Base-by-base conservation (phyloP, 2,113 vertebrate genomes). In the Phalacrocorax carbo region DNA sequence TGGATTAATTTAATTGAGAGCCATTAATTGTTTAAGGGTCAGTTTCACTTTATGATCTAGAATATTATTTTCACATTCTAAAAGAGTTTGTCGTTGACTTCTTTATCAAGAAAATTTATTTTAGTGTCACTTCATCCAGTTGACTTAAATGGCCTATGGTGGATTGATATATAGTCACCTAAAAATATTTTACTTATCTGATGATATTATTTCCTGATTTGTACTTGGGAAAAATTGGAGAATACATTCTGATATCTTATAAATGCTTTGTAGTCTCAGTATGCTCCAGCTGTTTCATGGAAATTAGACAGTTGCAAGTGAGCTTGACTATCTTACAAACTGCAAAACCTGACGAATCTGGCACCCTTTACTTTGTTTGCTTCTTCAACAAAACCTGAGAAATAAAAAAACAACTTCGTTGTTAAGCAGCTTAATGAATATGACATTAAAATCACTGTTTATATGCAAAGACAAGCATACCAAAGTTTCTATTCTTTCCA, bases 321-420 rank as follows among this genome's bases (percentile, higher is more conserved):
- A 64, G 40, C 17, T 48, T 61, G 30, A 21, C 13, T 61, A 9
- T 18, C 38, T 73, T 75, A 78, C 0, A 0, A 38, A 38, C 38
- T 38, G 38, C 38, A 38, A 38, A 38, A 38, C 38, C 38, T 44
- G 42, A 49, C 13, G 20, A 6, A 42, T 55, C 32, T 32, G 29
- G 13, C 17, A 23, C 6, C 9, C 2, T 82, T 46, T 30, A 19
- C 29, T 90, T 55, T 27, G 8, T 65, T 81, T 84, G 14, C 15
- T 52, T 52, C 66, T 88, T 72, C 65, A 61, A 34, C 10, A 85
- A 58, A 90, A 75, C 25, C 9, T 32, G 23, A 30, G 5, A 71
- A 72, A 60, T 32, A 17, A 38, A 80, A 44, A 34, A 78, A 58
- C 0, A 60, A 30, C 8, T n/a, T 46, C 34, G 8, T 15, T 72